These are phyloP conservation scores for Pinna nobilis DNA, from an alignment of 1,140 invertebrate species.

Conservation along the genomic window DNA sequence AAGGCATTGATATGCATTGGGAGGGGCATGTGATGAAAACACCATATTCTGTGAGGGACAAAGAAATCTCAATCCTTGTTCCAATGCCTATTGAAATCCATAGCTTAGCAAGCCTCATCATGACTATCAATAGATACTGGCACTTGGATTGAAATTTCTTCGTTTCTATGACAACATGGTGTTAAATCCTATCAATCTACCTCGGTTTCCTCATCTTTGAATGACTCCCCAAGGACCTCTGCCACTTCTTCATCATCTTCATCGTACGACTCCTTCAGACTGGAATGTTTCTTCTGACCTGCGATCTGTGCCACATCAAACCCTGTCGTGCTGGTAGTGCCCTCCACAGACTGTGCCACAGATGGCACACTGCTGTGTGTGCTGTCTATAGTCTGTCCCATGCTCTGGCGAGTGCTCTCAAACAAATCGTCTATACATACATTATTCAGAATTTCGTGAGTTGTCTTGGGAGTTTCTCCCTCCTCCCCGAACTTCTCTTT, in stretches of 20 bases:
- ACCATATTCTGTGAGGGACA: no score
- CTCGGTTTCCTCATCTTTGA: slow-evolving; percentile 43
- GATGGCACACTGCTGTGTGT: slow-evolving; percentile 34
- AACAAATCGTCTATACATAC: slow-evolving; percentile 42
- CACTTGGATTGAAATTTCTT: neutral
- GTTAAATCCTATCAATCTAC: slow-evolving; percentile 16
- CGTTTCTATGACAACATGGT: neutral
- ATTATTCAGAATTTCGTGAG: slow-evolving; percentile 19
- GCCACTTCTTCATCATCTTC: slow-evolving; percentile 72
- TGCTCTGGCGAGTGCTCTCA: slow-evolving; percentile 36
- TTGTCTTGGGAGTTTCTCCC: neutral
- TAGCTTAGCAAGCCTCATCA: neutral
- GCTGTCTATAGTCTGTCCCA: slow-evolving; percentile 54
- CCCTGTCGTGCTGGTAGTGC: slow-evolving; percentile 79
- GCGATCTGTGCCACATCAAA: slow-evolving; percentile 87
- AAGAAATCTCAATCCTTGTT: no score
- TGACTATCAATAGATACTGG: neutral
- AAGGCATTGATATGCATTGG: no score
- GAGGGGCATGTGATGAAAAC: no score
- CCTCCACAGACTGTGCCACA: slow-evolving; percentile 52
- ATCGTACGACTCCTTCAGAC: slow-evolving; percentile 55
- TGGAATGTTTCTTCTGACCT: slow-evolving; percentile 24
- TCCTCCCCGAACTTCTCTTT: slow-evolving; percentile 26
- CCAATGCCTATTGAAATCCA: no score
- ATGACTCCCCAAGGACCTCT: slow-evolving; percentile 59